Base-by-base conservation (phyloP, 2,888 invertebrate genomes). In the Neoaliturus tenellus region DNA sequence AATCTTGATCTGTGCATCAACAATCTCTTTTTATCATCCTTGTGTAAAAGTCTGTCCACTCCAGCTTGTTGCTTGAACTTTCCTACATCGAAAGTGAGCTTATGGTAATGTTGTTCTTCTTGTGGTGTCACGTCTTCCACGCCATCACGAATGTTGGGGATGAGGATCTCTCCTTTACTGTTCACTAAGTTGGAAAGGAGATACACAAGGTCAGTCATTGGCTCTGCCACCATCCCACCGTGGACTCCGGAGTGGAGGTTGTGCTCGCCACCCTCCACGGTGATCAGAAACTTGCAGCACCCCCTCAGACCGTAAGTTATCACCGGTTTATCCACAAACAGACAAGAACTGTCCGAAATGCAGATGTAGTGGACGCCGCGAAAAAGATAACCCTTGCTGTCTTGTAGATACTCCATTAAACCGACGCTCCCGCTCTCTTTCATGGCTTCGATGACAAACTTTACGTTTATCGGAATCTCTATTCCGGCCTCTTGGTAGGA, bases 131-230 rank as follows among this genome's bases (percentile, higher is more conserved):
- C 88, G 25, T 91, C 90, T 25, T 90, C 91, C 14, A 94, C 93
- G 86, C 96, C 94, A 85, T 98, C 95, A 89, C 96, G 94, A 58
- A 99, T 92, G 69, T 95, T 96, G 5, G 96, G 94, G 78, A 98
- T 91, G 31, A 95, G 91, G 87, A 99, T 98, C 86, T 94, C 95
- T 4, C 98, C 98, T 87, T 97, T 93, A 85, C 94, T 94, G 89
- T 98, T 97, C 0, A 97, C 95, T 85, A 99, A 91, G 14, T 94
- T 93, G 89, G 95, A 94, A 92, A 99, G 92, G 62, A 99, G 90
- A 89, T 96, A 95, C 85, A 98, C 93, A 67, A 99, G 92, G 92
- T 99, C 98, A 0, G 95, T 92, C 97, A 98, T 96, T 0, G 96
- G 98, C 91, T 97, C 97, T n/a, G 39, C 51, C 4, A 83, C 62